phyloP scores from a whole-genome alignment of 53 echinoderm and acorn worm genomes.

The Echinometra lucunter region DNA sequence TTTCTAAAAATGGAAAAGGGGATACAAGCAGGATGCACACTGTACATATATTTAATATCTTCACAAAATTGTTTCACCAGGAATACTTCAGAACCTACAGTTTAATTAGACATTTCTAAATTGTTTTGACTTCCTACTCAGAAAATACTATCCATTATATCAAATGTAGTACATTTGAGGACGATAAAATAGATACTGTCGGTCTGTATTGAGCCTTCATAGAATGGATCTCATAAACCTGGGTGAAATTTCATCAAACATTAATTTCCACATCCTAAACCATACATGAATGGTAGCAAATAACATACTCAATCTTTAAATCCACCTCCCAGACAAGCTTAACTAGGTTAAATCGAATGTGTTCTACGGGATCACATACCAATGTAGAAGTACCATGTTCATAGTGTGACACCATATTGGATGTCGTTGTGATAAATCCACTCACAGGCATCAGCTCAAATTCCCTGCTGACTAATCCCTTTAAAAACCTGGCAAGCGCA shows the following conservation, averaged over 20 bases:
- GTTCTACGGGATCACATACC: conserved; percentile 3
- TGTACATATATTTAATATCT: background rate
- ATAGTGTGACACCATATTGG: background rate
- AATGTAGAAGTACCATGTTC: conserved; percentile 21
- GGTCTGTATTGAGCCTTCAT: too few species aligned
- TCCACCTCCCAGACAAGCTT: background rate
- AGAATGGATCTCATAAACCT: too few species aligned
- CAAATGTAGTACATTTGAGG: too few species aligned
- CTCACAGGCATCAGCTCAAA: conserved; percentile 8
- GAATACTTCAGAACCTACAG: too few species aligned
- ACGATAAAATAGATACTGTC: too few species aligned
- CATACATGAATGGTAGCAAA: background rate
- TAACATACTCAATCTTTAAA: conserved; percentile 10
- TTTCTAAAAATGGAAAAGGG: too few species aligned
- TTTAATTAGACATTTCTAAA: too few species aligned
- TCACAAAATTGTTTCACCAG: background rate
- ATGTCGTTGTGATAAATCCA: conserved; percentile 23
- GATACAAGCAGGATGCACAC: too few species aligned
- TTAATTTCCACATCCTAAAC: background rate
- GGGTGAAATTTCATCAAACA: too few species aligned
- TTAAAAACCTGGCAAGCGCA: conserved; percentile 2
- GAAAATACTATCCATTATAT: too few species aligned
- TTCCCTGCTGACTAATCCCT: conserved; percentile 23
- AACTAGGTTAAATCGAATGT: background rate
- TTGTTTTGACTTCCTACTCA: too few species aligned